Evolutionary conservation across 2,888 invertebrate species (phyloP), one percentile per base, ranked within the genome.

Genomic region (Epinotia demarniana): DNA sequence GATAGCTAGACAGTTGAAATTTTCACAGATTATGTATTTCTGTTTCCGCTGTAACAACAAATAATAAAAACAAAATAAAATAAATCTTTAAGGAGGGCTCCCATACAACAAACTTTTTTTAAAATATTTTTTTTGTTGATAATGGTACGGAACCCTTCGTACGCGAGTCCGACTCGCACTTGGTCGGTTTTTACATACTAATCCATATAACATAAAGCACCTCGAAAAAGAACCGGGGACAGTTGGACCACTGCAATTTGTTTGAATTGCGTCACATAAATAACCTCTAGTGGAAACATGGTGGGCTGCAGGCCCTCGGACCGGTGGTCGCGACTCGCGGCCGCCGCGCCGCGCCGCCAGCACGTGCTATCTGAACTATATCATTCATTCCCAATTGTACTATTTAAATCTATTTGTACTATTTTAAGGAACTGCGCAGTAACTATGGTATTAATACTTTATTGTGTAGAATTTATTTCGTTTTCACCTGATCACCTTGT

Each of bases 321-420:
- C 60, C 66, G 53, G 66, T 61, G 62, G 55, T 75, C 66, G 55
- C 71, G 8, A 2, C 23, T 8, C 8, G 33, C 33, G 33, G 39
- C 23, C 43, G 53, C 64, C 57, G 27, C 23, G 27, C 27, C 60
- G 53, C 39, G 60, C 19, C 27, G 23, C 5, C 49, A 33, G 23
- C 73, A 63, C 74, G 63, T 74, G 74, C 6, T 58, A 16, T 53
- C 69, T 63, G 19, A 23, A 53, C 11, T n/a, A 61, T 68, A 49
- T 75, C 66, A 75, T 71, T 71, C 71, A 72, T 66, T 64, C 63
- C 49, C 46, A 67, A 67, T 60, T 62, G 60, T 66, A 75, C 67
- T 75, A 75, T 75, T 71, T 72, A n/a, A n/a, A n/a, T n/a, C n/a
- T n/a, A n/a, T n/a, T 60, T 62, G 60, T 66, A 75, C 67, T 75